Percentiles rank a stretch among this genome's conserved stretches.
phyloP scores from a whole-genome alignment of 2,888 invertebrate species.

The Epinotia ramella region DNA sequence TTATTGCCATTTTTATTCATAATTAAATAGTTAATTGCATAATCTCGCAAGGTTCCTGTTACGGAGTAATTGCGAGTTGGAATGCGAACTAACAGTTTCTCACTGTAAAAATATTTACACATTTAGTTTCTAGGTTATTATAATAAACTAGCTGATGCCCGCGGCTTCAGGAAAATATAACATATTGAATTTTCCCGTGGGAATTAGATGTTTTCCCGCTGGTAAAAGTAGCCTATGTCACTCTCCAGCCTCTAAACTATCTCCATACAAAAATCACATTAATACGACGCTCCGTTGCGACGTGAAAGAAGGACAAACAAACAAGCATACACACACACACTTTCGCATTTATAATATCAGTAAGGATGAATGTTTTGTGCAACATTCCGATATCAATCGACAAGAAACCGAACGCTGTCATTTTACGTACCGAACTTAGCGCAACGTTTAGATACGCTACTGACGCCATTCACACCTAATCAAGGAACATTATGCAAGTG shows the following conservation, averaged over 20 bases:
- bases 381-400: slow-evolving; percentile 1
- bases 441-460: not conserved
- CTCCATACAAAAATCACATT: too few relatives aligned
- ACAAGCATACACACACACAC: too few relatives aligned
- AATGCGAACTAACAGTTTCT: slow-evolving; percentile 31
- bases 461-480: not conserved
- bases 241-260: too few relatives aligned
- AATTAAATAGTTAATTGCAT: slow-evolving; percentile 45
- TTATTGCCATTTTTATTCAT: slow-evolving; percentile 37
- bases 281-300: too few relatives aligned
- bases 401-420: not conserved
- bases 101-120: slow-evolving; percentile 19
- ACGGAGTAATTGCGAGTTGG: slow-evolving; percentile 25
- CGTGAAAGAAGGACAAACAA: too few relatives aligned
- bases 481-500: not conserved
- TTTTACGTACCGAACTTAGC: slow-evolving; percentile 13
- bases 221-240: too few relatives aligned
- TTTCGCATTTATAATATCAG: too few relatives aligned
- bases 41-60: slow-evolving; percentile 30
- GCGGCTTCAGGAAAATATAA: too few relatives aligned
- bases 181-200: too few relatives aligned
- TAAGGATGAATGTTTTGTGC: slow-evolving; percentile 16
- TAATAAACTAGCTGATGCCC: too few relatives aligned
- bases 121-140: slow-evolving; percentile 30
- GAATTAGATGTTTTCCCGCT: too few relatives aligned